These are phyloP conservation scores for Laothoe populi DNA, from an alignment of 2,888 invertebrate genomes.

Conservation along the genomic window DNA sequence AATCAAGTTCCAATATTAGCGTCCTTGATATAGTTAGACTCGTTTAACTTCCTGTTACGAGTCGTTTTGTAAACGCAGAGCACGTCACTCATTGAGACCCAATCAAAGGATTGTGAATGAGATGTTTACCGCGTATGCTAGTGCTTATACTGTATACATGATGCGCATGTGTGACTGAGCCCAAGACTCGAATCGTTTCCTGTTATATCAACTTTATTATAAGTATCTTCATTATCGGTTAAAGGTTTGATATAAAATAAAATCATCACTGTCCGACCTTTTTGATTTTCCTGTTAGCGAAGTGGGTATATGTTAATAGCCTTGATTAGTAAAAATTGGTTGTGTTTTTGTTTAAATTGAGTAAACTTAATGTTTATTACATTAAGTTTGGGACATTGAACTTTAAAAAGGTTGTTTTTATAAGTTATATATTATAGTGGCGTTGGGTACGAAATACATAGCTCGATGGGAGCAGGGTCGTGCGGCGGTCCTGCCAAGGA, in stretches of 20 bases:
- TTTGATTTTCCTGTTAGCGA: slow-evolving; percentile 33
- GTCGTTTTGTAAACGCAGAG: slow-evolving; percentile 73
- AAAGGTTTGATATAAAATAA: slow-evolving; percentile 29
- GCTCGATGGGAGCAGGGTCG: slow-evolving; percentile 37
- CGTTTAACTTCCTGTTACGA: slow-evolving; percentile 78
- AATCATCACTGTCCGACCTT: slow-evolving; percentile 32
- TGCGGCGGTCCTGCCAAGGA: slow-evolving; percentile 72
- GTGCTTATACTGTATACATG: slow-evolving; percentile 51
- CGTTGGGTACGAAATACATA: slow-evolving; percentile 23
- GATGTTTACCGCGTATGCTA: slow-evolving; percentile 70
- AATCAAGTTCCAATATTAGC: slow-evolving; percentile 63
- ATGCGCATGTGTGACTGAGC: slow-evolving; percentile 42
- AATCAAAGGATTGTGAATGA: slow-evolving; percentile 82
- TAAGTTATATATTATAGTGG: slow-evolving; percentile 32
- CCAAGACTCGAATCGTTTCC: slow-evolving; percentile 63
- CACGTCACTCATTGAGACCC: slow-evolving; percentile 81
- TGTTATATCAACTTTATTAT: slow-evolving; percentile 54
- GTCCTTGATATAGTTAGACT: slow-evolving; percentile 79
- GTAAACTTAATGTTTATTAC: not conserved
- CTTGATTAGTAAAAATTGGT: not conserved
- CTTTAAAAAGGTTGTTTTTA: not conserved
- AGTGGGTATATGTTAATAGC: not conserved
- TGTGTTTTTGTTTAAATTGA: not conserved
- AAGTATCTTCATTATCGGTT: slow-evolving; percentile 30
- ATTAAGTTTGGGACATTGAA: slow-evolving; percentile 6